Evolutionary conservation across 2,113 vertebrate species (phyloP).

Genomic region (Recurvirostra avosetta): DNA sequence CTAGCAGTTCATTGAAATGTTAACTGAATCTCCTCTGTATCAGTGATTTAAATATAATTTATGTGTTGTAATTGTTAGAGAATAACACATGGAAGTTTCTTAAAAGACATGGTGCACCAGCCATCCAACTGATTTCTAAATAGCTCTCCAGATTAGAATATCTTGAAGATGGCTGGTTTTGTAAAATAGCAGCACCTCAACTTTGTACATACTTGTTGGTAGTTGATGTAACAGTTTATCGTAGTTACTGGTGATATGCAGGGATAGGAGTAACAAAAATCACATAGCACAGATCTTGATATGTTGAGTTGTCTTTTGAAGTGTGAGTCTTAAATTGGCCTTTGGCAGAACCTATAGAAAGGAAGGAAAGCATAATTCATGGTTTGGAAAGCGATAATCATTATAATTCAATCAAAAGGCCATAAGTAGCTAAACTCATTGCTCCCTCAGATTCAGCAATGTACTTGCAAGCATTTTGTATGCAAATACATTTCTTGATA

Average conservation of each 20-base stretch:
- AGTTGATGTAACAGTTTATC: not conserved
- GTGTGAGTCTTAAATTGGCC: not conserved
- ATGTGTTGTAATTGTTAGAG: not conserved
- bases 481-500: not conserved
- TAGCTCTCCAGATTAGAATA: not conserved
- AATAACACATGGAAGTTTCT: not conserved
- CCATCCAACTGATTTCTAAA: not conserved
- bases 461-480: not conserved
- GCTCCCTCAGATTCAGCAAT: not conserved
- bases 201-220: not conserved
- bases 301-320: not conserved
- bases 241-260: not conserved
- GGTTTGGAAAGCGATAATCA: not conserved
- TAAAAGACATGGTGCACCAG: not conserved
- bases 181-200: not conserved
- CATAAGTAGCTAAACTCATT: not conserved
- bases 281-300: not conserved
- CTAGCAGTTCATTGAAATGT: not conserved
- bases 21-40: not conserved
- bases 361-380: not conserved
- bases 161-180: not conserved
- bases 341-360: not conserved
- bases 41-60: not conserved
- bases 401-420: not conserved
- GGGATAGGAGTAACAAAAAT: not conserved